Evolutionary conservation across 2,888 invertebrate species (phyloP), one percentile per base, ranked within the genome.

Genomic region (Folsomia manolachei): DNA sequence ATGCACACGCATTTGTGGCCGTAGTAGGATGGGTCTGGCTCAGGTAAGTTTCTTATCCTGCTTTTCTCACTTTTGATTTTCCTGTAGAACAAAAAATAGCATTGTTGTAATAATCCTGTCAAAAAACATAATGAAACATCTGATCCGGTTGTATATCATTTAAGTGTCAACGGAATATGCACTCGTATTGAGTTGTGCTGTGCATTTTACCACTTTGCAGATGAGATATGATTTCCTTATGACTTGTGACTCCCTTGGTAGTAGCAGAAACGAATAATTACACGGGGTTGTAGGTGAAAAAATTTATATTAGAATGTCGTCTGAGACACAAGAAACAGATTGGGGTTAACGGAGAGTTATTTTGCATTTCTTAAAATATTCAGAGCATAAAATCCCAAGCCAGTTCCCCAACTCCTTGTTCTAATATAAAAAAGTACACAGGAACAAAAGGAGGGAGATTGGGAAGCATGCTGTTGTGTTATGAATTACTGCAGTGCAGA

Each of bases 401-500:
- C n/a, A n/a, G n/a, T n/a, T n/a, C n/a, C n/a, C n/a, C n/a, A n/a
- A n/a, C n/a, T n/a, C n/a, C n/a, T n/a, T n/a, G n/a, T n/a, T n/a
- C n/a, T n/a, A n/a, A n/a, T n/a, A n/a, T n/a, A n/a, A n/a, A n/a
- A n/a, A n/a, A n/a, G n/a, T n/a, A n/a, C 18, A 56, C 7, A 56
- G n/a, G 21, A 21, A 56, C 23, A 63, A 23, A 60, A 60, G 21
- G 19, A 14, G 21, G 21, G 19, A 60, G 19, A 21, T 60, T n/a
- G 7, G 9, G 60, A 18, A 60, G n/a, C n/a, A 21, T 21, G 21
- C 19, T 60, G 60, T 18, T 19, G n/a, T 24, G 63, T 9, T 25
- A 63, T 64, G 64, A 27, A 19, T 64, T 66, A 52, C 66, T 66
- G 66, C 66, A 66, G 63, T 68, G 71, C 62, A 63, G 71, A 71